Evolutionary conservation across 2,888 invertebrate genomes (phyloP).

Genomic region (Pardosa pseudoannulata): DNA sequence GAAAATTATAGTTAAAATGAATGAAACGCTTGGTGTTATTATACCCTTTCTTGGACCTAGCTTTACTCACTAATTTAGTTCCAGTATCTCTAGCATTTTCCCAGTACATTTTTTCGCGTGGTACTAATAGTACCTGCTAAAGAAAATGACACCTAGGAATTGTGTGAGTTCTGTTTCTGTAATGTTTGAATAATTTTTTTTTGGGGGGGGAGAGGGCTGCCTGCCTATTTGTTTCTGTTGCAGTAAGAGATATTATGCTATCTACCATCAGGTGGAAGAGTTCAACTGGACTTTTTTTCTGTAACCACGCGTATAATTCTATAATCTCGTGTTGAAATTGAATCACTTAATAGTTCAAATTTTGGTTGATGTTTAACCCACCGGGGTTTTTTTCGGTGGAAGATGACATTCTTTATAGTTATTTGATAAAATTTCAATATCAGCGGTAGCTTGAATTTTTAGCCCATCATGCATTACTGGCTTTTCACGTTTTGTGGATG

Average conservation of each 20-base stretch:
- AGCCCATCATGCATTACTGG: no score
- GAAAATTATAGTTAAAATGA: slow-evolving; percentile 17
- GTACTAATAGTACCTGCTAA: slow-evolving; percentile 25
- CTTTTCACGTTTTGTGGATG: no score
- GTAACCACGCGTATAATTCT: no score
- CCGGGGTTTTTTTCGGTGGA: no score
- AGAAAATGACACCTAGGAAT: slow-evolving; percentile 1
- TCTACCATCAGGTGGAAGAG: slow-evolving; percentile 25
- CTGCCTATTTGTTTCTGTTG: slow-evolving; percentile 1
- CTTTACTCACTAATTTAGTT: background rate
- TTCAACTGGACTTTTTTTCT: slow-evolving; percentile 1
- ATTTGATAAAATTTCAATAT: no score
- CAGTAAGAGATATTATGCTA: slow-evolving; percentile 9
- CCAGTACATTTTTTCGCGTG: slow-evolving; percentile 21
- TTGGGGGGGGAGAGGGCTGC: no score
- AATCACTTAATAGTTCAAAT: no score
- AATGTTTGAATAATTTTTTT: slow-evolving; percentile 2
- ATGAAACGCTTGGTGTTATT: background rate
- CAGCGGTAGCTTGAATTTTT: no score
- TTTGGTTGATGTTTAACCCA: no score
- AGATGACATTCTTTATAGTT: no score
- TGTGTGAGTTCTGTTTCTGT: background rate
- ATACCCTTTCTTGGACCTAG: background rate
- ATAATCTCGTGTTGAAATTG: no score
- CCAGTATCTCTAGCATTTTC: slow-evolving; percentile 22